Evolutionary conservation across 2,888 invertebrate species (phyloP).

Genomic region (Helleia helle): DNA sequence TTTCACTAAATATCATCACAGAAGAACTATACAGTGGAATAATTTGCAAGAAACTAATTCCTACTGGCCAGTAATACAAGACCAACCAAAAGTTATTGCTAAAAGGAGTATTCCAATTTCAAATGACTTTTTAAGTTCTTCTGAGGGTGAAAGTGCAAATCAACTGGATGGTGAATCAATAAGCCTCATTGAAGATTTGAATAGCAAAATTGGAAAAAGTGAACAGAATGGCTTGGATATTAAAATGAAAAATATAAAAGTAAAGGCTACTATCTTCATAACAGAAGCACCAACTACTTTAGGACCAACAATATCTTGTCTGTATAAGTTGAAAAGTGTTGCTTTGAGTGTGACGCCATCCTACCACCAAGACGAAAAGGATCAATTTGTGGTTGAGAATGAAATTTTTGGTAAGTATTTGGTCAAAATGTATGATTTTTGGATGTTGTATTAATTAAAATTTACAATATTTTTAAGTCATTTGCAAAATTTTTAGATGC

Average conservation of each 20-base stretch:
- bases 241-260: conserved; percentile 38
- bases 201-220: conserved; percentile 32
- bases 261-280: conserved; percentile 33
- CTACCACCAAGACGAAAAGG: conserved; percentile 47
- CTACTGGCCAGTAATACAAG: conserved; percentile 35
- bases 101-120: conserved; percentile 47
- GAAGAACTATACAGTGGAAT: conserved; percentile 55
- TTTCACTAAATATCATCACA: conserved; percentile 63
- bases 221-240: conserved; percentile 36
- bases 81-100: conserved; percentile 34
- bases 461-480: too few relatives aligned
- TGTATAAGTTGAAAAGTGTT: conserved; percentile 54
- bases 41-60: conserved; percentile 32
- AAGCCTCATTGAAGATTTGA: conserved; percentile 33
- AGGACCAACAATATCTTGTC: conserved; percentile 45
- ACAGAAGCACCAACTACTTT: conserved; percentile 37
- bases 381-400: conserved; percentile 49
- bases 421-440: not conserved
- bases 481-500: conserved; percentile 34
- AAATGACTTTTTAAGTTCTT: conserved; percentile 33
- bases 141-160: conserved; percentile 29
- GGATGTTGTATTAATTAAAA: too few relatives aligned
- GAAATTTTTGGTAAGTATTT: conserved; percentile 44
- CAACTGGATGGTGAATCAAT: conserved; percentile 32
- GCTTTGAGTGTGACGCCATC: conserved; percentile 52